A percentile compares a stretch with the other conserved stretches of the same genome.
Evolutionary conservation across 2,113 vertebrate genomes (phyloP).

Genomic region (Gambusia affinis): DNA sequence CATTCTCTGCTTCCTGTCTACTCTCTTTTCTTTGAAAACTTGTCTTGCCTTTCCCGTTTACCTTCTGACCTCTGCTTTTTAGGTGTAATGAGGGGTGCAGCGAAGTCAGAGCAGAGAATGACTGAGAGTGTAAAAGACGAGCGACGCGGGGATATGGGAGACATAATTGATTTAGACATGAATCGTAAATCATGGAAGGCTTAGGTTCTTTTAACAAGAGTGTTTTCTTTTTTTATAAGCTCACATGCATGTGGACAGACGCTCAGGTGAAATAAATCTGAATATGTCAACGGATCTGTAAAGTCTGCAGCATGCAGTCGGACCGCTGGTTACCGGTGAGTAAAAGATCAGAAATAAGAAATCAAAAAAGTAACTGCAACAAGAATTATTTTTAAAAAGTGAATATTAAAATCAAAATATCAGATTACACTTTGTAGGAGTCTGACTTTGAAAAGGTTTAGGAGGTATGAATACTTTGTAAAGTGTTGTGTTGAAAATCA

Average conservation of each 20-base stretch:
- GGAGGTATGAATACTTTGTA: background rate
- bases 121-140: background rate
- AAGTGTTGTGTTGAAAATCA: background rate
- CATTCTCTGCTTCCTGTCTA: background rate
- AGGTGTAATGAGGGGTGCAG: constrained; percentile 51
- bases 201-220: constrained; percentile 38
- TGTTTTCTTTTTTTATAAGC: constrained; percentile 46
- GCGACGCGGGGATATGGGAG: constrained; percentile 16
- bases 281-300: constrained; percentile 27
- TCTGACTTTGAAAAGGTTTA: background rate
- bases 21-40: constrained; percentile 13
- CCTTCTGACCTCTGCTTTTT: constrained; percentile 48
- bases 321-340: background rate
- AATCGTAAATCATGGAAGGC: constrained; percentile 61
- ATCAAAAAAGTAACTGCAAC: background rate
- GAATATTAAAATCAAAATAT: no score
- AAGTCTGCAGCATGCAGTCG: background rate
- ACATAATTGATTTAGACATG: constrained; percentile 56
- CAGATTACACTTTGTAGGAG: background rate
- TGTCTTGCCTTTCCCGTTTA: constrained; percentile 1
- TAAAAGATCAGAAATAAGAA: background rate
- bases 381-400: background rate
- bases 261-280: constrained; percentile 18
- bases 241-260: constrained; percentile 15
- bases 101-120: constrained; percentile 28